phyloP scores from a whole-genome alignment of 2,113 vertebrate genomes.

The Aix galericulata region DNA sequence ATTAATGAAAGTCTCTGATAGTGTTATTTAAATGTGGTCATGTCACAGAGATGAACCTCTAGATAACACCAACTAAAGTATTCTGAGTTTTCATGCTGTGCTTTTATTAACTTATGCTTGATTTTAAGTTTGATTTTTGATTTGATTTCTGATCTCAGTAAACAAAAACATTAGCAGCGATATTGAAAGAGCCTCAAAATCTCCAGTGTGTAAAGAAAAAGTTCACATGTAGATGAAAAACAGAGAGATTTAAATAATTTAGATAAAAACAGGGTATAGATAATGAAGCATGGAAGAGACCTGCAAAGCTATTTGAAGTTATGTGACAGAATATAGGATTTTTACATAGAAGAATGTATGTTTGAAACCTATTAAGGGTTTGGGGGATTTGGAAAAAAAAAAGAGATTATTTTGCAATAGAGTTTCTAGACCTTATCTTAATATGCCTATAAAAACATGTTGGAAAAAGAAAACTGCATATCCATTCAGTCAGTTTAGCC shows the following conservation, averaged over 20 bases:
- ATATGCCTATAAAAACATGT: background rate
- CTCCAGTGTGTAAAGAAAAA: background rate
- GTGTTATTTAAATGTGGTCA: background rate
- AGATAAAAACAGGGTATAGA: background rate
- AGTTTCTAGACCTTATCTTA: background rate
- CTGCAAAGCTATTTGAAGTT: background rate
- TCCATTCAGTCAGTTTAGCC: background rate
- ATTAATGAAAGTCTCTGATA: background rate
- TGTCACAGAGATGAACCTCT: background rate
- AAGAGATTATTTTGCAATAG: background rate
- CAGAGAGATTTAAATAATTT: background rate
- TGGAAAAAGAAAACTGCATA: background rate
- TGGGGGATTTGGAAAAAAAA: background rate
- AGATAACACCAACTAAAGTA: background rate
- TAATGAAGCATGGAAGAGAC: background rate
- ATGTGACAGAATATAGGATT: background rate
- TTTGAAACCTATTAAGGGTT: background rate
- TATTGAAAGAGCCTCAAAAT: background rate
- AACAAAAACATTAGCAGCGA: background rate
- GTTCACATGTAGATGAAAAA: background rate
- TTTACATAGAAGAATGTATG: background rate
- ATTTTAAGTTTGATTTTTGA: background rate
- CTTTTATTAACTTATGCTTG: background rate
- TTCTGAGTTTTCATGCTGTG: background rate
- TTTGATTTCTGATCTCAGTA: background rate